Evolutionary conservation across 2,113 vertebrate species (phyloP).

Genomic region (Callithrix jacchus): DNA sequence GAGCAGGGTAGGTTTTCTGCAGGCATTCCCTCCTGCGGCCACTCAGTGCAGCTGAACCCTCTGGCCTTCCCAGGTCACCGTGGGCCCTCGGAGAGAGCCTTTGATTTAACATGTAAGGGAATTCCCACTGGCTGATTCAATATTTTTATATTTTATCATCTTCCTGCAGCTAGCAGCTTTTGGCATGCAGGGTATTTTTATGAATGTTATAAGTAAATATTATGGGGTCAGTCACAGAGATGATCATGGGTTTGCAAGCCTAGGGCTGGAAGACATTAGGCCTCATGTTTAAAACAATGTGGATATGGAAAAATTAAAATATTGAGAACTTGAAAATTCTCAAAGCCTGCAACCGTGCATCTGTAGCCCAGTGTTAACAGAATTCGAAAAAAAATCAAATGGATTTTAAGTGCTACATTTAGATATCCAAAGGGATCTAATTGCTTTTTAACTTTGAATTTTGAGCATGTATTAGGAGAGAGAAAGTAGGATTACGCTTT

Average conservation of each 20-base stretch:
- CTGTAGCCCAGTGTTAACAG: background rate
- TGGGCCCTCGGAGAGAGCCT: constrained; percentile 24
- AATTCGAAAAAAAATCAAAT: background rate
- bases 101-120: constrained; percentile 66
- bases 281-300: background rate
- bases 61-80: constrained; percentile 33
- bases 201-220: constrained; percentile 67
- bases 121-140: constrained; percentile 74
- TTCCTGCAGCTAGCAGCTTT: constrained; percentile 72
- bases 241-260: background rate
- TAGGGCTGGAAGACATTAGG: constrained; percentile 40
- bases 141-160: constrained; percentile 75
- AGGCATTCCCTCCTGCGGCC: background rate
- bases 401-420: background rate
- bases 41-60: background rate
- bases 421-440: background rate
- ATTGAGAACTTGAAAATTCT: background rate
- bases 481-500: background rate
- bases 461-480: background rate
- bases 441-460: background rate
- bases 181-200: constrained; percentile 63
- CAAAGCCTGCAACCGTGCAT: background rate
- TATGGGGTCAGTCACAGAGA: constrained; percentile 44
- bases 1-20: background rate
- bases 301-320: background rate